Conservation (phyloP, 2,113 vertebrate species). For the Serinus canaria region DNA sequence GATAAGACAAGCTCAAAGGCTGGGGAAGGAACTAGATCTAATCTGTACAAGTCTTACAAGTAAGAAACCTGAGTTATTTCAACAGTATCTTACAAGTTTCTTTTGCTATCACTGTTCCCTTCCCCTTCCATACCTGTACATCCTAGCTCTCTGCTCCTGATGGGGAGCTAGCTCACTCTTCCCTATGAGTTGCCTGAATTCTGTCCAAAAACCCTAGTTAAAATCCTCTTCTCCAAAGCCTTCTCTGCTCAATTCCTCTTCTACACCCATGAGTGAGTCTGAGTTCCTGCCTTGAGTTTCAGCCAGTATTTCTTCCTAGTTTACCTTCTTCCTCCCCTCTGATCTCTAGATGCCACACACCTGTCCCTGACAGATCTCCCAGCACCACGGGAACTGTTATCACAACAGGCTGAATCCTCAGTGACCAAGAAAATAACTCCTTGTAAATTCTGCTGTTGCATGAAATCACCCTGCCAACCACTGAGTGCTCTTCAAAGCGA, state of each 20-base stretch:
- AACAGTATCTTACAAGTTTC: background rate
- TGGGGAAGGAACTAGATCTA: background rate
- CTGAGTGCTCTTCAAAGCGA: background rate
- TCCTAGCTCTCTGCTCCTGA: background rate
- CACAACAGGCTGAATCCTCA: background rate
- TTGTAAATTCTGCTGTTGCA: background rate
- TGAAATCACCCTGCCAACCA: background rate
- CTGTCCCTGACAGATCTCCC: background rate
- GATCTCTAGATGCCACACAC: background rate
- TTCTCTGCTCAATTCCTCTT: background rate
- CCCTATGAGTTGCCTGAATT: background rate
- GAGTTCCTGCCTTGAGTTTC: background rate
- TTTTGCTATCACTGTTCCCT: background rate
- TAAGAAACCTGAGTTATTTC: background rate
- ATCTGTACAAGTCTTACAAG: background rate
- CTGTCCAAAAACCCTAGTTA: background rate
- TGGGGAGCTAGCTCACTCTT: background rate
- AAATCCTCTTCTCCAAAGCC: background rate
- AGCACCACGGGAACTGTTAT: background rate
- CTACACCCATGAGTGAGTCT: accelerated
- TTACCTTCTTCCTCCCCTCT: background rate
- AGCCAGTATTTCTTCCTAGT: background rate
- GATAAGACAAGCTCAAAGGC: background rate
- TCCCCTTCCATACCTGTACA: accelerated
- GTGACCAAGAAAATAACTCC: background rate